Evolutionary conservation across 92 coral and sea anemone species (phyloP).

Genomic region (Phenganax subtilis): DNA sequence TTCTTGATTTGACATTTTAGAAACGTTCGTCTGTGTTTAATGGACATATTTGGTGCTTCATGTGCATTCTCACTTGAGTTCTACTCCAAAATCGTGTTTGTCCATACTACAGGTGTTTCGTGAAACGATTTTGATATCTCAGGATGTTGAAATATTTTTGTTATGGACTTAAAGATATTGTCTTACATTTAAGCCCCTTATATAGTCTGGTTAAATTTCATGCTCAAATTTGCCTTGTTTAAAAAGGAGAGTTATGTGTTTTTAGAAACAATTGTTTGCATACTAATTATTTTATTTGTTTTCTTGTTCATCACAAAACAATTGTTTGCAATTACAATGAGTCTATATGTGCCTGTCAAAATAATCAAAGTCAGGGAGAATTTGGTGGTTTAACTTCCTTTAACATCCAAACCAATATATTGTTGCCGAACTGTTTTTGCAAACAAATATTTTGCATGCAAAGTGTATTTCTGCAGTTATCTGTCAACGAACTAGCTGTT

Average conservation of each 20-base stretch:
- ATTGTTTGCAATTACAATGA: background rate
- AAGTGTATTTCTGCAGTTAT: no score
- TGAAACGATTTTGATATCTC: background rate
- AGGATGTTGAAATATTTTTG: background rate
- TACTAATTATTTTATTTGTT: background rate
- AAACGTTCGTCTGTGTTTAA: background rate
- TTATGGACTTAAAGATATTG: no score
- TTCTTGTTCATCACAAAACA: background rate
- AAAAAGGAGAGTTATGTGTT: background rate
- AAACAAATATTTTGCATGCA: no score
- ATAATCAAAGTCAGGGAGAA: no score
- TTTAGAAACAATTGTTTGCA: conserved; percentile 5
- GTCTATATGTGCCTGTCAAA: conserved; percentile 2
- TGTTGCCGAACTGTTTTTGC: no score
- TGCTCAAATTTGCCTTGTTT: background rate
- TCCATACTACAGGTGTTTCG: background rate
- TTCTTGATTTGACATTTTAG: background rate
- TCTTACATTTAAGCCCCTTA: background rate
- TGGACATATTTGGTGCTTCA: background rate
- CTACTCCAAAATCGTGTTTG: background rate
- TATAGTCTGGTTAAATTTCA: background rate
- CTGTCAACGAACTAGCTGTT: no score
- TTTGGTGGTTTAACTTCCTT: no score
- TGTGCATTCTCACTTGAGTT: background rate
- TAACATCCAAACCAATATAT: no score